Conservation (phyloP, 2,888 invertebrate genomes). For the Athalia circularis region DNA sequence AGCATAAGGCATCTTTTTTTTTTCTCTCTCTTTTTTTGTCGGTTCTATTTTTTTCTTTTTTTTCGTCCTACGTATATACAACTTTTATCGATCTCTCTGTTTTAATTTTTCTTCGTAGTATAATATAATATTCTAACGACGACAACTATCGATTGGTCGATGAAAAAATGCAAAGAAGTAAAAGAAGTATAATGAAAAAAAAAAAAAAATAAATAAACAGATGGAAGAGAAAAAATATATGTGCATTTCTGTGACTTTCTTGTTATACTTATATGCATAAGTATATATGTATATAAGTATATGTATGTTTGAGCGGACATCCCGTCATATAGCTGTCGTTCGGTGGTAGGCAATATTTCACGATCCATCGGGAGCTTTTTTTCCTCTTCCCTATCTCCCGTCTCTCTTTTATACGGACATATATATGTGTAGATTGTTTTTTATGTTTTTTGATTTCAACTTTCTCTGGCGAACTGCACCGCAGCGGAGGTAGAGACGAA, state of each 20-base stretch:
- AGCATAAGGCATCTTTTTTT: no score
- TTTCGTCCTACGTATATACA: no score
- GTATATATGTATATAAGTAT: neutral
- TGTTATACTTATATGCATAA: neutral
- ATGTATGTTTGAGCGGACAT: neutral
- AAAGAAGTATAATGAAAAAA: no score
- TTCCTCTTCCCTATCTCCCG: constrained; percentile 54
- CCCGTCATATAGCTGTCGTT: constrained; percentile 70
- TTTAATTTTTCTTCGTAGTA: no score
- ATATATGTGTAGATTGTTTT: constrained; percentile 39
- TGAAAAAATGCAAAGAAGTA: no score
- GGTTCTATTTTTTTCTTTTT: no score
- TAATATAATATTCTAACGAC: no score
- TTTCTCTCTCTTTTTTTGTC: no score
- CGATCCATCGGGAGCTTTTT: constrained; percentile 57
- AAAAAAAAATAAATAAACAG: no score
- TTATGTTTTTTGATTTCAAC: constrained; percentile 25
- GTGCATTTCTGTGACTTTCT: neutral
- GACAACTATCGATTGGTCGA: no score
- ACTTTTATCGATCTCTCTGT: no score
- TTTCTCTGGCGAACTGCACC: constrained; percentile 46
- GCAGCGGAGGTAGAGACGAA: neutral
- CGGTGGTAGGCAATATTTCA: constrained; percentile 71
- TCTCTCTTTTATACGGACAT: constrained; percentile 28
- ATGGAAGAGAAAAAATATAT: no score